Base-by-base conservation (phyloP, 2,888 invertebrate genomes). In the Ptilodon capucinus region DNA sequence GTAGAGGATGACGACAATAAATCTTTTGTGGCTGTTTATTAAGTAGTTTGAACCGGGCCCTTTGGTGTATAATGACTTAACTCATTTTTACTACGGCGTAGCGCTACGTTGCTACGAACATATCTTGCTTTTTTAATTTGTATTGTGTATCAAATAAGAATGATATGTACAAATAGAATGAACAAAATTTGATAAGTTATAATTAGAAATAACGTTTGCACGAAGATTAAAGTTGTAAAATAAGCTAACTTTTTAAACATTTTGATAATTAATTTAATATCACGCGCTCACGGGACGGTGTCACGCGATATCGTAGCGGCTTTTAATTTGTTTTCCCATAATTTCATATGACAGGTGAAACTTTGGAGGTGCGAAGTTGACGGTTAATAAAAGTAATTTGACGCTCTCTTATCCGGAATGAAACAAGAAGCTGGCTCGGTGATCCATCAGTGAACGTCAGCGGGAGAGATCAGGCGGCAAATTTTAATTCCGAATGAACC, bases 401-500 rank as follows among this genome's bases (percentile, higher is more conserved):
- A 19, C 39, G 48, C 38, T 39, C 45, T 42, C 36, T 32, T 59
- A 50, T 47, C 51, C 52, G 51, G 66, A 69, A 72, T 70, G 58
- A 71, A 76, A 72, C 72, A 77, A 71, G 71, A 76, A 71, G 76
- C 73, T 75, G 69, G 67, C 72, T 73, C 71, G 74, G 84, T 86
- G 81, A 90, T 90, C 87, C 86, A 86, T 89, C 90, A 88, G 77
- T 60, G 71, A 74, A 76, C 76, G 86, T 82, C 86, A 79, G 73
- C 73, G 74, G 67, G 81, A 84, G 81, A 84, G 86, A 87, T 89
- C 86, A 82, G 83, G 76, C 85, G 80, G 83, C 83, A 89, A 91
- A 91, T 90, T 90, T 91, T 90, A 90, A 90, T 91, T 90, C 86
- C 76, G 81, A 82, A 80, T 82, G 82, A 82, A 79, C 76, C 83